Percentiles rank a stretch among this genome's conserved stretches.
Conservation (phyloP, 2,113 vertebrate species). For the Salminus brasiliensis region DNA sequence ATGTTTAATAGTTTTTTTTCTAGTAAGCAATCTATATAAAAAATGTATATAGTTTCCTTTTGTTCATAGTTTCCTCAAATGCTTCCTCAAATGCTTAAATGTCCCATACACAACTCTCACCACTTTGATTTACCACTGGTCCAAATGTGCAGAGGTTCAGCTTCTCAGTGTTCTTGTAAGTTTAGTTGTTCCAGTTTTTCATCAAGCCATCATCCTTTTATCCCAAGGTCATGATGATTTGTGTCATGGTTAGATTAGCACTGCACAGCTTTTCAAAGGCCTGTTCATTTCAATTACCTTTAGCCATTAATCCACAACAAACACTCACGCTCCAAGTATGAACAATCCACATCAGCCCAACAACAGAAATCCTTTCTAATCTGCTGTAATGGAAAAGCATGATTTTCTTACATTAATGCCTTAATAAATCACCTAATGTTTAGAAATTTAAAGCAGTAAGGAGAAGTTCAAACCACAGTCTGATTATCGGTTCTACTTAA, state of each 20-base stretch:
- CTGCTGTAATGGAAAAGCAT: not conserved
- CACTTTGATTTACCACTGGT: not conserved
- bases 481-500: not conserved
- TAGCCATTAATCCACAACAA: not conserved
- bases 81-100: no score
- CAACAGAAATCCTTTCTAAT: not conserved
- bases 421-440: not conserved
- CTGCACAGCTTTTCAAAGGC: not conserved
- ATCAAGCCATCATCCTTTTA: not conserved
- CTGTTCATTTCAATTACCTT: constrained; percentile 13
- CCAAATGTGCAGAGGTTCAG: not conserved
- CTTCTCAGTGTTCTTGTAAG: not conserved
- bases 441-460: not conserved
- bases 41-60: no score
- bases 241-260: not conserved
- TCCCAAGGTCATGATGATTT: not conserved
- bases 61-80: no score
- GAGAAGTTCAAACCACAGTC: not conserved
- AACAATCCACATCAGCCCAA: not conserved
- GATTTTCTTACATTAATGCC: not conserved
- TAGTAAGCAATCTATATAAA: no score
- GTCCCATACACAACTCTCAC: no score
- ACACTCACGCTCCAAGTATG: not conserved
- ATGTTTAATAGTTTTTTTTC: no score
- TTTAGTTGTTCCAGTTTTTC: not conserved